phyloP scores from a whole-genome alignment of 2,888 invertebrate species.

The Coecobrya sp. region DNA sequence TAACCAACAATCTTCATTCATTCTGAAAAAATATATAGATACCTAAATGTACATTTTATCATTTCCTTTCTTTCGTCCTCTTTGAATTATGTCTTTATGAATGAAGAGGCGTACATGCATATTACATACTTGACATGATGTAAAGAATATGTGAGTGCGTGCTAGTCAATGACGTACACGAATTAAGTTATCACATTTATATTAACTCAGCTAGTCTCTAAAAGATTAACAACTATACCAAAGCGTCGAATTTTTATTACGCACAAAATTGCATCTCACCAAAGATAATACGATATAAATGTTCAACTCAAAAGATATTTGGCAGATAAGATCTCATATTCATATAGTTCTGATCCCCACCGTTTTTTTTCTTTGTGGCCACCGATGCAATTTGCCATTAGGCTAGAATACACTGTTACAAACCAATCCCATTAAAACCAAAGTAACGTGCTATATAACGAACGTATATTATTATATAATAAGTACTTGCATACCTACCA shows the following conservation, averaged over 20 bases:
- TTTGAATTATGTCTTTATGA: conserved; percentile 24
- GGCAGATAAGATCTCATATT: neutral
- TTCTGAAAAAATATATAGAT: neutral
- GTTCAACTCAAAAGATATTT: neutral
- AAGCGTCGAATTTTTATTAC: conserved; percentile 36
- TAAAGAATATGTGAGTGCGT: conserved; percentile 43
- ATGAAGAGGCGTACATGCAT: conserved; percentile 45
- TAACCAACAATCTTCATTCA: neutral
- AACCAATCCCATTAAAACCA: neutral
- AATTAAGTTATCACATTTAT: conserved; percentile 45
- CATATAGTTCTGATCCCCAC: neutral
- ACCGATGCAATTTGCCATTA: conserved; percentile 25
- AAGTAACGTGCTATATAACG: neutral
- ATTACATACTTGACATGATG: conserved; percentile 21
- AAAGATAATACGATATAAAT: neutral
- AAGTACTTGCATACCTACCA: neutral
- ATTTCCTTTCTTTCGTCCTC: neutral
- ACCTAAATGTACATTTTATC: neutral
- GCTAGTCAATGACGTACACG: conserved; percentile 64
- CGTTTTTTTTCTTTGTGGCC: conserved; percentile 3
- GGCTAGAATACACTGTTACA: neutral
- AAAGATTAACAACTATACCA: conserved; percentile 44
- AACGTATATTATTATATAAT: neutral
- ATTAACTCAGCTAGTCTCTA: neutral
- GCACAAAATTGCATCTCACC: conserved; percentile 33